Evolutionary conservation across 2,888 invertebrate species (phyloP), one percentile per base, ranked within the genome.

Genomic region (Philonicus albiceps): DNA sequence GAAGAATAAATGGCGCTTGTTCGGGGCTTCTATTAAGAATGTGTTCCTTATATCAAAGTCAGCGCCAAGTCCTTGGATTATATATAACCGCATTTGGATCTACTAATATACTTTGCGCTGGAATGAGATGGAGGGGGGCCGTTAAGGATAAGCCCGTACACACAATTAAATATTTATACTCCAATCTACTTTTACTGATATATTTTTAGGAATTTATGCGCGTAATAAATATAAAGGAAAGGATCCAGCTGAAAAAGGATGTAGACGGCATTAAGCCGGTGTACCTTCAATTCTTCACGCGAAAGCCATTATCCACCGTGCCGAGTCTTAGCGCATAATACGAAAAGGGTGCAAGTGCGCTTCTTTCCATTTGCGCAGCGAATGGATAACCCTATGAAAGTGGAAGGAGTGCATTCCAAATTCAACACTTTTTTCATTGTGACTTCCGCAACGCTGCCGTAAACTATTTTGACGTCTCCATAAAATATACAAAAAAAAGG

Each of bases 161-260:
- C 72, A 86, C 90, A 90, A 90, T 91, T 91, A 91, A 91, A 91
- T 91, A 91, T 91, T 91, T 91, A 91, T 91, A 91, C 90, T 91
- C 91, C 91, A 91, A 91, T 91, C 90, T 91, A 91, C 91, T 91
- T 90, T 89, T 89, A 90, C 89, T 89, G 88, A 88, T 89, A 90
- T 90, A 89, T 90, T 86, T 78, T 89, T 88, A 87, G 88, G 88
- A 89, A 89, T 89, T 89, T 89, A 89, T 89, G 89, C 87, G 88
- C 87, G 89, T 88, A 89, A 89, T 89, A 89, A 89, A 89, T 89
- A 89, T 89, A 88, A 89, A 89, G 88, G 88, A 88, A 88, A 88
- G 88, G 87, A 88, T 88, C 73, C 86, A 86, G 16, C 85, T 75
- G 73, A 22, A 30, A 76, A 86, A 30, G 74, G 73, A 81, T 87